Percentiles rank a stretch among this genome's conserved stretches.
phyloP scores from a whole-genome alignment of 1,140 invertebrate genomes.

The Geopemphigus sp. region DNA sequence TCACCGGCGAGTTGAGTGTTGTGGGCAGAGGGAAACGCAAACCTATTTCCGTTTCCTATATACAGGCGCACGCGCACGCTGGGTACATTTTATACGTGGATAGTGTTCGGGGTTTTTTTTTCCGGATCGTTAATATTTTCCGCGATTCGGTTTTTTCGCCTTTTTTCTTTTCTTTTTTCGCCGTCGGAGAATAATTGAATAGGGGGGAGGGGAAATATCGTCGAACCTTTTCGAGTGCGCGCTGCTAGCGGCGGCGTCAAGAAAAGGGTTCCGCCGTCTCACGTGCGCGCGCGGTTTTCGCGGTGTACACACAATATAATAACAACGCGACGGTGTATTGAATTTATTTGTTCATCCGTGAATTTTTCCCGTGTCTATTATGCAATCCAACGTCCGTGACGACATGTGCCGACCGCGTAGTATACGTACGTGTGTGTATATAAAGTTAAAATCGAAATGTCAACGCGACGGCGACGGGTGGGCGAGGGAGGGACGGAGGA shows the following conservation, averaged over 20 bases:
- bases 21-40: not conserved
- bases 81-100: too few species aligned
- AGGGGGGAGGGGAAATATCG: too few species aligned
- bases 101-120: conserved; percentile 19
- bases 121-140: conserved; percentile 47
- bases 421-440: too few species aligned
- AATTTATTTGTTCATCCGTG: conserved; percentile 47
- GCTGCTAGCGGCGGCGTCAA: conserved; percentile 26
- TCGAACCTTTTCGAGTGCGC: conserved; percentile 32
- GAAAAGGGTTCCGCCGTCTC: conserved; percentile 40
- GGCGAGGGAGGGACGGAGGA: too few species aligned
- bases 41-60: conserved; percentile 37
- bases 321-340: conserved; percentile 33
- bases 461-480: not conserved
- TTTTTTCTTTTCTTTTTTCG: not conserved
- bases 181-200: too few species aligned
- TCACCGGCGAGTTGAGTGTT: too few species aligned
- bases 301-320: not conserved
- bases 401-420: conserved; percentile 34
- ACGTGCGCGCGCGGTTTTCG: conserved; percentile 27
- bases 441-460: conserved; percentile 42
- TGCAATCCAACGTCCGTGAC: conserved; percentile 44
- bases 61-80: too few species aligned
- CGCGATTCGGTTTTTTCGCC: not conserved
- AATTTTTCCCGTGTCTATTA: conserved; percentile 32